A percentile compares a stretch with the other conserved stretches of the same genome.
phyloP scores from a whole-genome alignment of 2,113 vertebrate species.

The Camelus bactrianus region DNA sequence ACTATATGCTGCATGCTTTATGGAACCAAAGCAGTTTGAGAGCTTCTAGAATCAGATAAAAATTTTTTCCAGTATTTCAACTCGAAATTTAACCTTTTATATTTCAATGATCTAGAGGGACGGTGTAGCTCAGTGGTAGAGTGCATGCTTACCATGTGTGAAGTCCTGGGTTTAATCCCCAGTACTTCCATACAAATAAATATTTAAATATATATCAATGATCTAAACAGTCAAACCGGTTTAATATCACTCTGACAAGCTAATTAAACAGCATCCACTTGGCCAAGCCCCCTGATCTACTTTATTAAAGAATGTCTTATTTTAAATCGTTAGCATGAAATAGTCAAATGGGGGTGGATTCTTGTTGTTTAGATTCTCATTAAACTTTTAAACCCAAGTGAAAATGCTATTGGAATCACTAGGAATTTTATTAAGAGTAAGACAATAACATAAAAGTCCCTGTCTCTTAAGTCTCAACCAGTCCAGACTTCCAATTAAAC shows the following conservation, averaged over 20 bases:
- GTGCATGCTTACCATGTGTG: too few relatives aligned
- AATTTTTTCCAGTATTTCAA: conserved; percentile 48
- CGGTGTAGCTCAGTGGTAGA: too few relatives aligned
- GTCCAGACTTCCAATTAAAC: conserved; percentile 24
- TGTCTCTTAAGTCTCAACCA: not conserved
- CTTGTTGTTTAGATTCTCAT: not conserved
- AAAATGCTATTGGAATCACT: conserved; percentile 38
- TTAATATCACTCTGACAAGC: conserved; percentile 3
- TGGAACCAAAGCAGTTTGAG: conserved; percentile 25
- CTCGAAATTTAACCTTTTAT: conserved; percentile 15
- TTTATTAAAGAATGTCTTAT: conserved; percentile 33
- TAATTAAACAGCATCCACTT: not conserved
- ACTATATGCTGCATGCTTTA: not conserved
- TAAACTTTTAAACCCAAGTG: conserved; percentile 26
- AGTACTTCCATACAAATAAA: too few relatives aligned
- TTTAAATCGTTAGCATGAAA: conserved; percentile 48
- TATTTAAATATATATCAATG: not conserved
- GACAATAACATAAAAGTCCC: conserved; percentile 36
- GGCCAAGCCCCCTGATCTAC: not conserved
- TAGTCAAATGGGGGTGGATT: conserved; percentile 25
- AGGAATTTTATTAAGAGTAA: conserved; percentile 22
- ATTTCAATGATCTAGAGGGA: not conserved
- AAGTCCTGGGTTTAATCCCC: too few relatives aligned
- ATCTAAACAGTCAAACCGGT: conserved; percentile 30
- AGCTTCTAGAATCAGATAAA: not conserved